phyloP scores from a whole-genome alignment of 2,113 vertebrate species.

The Thalassoma bifasciatum region DNA sequence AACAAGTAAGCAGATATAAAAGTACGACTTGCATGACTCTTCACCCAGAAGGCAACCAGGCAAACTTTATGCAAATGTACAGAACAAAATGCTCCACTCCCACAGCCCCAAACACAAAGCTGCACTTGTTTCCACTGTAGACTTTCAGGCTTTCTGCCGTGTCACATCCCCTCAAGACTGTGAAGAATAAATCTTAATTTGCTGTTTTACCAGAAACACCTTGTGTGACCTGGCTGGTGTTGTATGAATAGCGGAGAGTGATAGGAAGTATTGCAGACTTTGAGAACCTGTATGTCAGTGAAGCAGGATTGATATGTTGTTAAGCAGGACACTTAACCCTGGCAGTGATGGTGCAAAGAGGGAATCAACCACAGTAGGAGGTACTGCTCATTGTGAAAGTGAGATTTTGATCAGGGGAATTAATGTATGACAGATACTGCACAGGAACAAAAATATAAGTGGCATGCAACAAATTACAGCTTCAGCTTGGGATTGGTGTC shows the following conservation, averaged over 20 bases:
- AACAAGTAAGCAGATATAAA: neutral
- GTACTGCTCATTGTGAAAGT: neutral
- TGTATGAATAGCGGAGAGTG: neutral
- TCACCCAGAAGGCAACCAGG: conserved; percentile 34
- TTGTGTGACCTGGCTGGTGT: neutral
- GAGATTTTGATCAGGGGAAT: neutral
- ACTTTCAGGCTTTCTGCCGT: conserved; percentile 35
- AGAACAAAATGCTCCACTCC: conserved; percentile 54
- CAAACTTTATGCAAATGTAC: conserved; percentile 63
- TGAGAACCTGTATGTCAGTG: neutral
- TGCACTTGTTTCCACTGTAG: conserved; percentile 63
- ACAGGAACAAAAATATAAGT: neutral
- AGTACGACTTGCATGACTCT: neutral
- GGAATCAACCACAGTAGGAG: neutral
- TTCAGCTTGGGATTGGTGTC: too few relatives aligned
- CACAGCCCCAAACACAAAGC: conserved; percentile 49
- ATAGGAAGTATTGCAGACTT: neutral
- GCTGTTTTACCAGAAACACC: neutral
- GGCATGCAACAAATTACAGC: too few relatives aligned
- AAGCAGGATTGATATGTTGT: neutral
- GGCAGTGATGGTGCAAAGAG: neutral
- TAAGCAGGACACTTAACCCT: conserved; percentile 2
- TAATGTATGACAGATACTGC: neutral
- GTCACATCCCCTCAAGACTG: conserved; percentile 20
- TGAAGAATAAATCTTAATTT: conserved; percentile 38